phyloP scores from a whole-genome alignment of 2,888 invertebrate genomes.

The Heterodera filipjevi region DNA sequence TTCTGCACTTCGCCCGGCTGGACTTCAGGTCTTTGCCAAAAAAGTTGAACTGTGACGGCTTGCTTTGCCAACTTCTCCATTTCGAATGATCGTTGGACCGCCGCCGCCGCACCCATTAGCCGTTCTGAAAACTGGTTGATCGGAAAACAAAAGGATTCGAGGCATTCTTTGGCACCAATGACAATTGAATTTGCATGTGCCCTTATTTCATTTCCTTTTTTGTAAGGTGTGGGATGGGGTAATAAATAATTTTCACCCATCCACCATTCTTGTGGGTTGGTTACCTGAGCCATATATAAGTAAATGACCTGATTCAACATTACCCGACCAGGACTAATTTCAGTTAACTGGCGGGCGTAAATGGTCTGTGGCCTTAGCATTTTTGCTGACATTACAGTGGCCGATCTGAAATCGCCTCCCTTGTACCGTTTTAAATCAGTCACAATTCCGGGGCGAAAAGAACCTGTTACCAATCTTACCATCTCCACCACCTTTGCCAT shows the following conservation, averaged over 20 bases:
- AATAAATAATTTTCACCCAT: background rate
- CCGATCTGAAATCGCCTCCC: background rate
- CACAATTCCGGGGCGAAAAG: background rate
- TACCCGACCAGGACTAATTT: background rate
- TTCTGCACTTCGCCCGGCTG: background rate
- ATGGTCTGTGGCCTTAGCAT: background rate
- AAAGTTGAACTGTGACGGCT: background rate
- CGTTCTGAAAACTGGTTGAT: background rate
- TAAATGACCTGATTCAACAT: background rate
- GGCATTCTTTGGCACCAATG: background rate
- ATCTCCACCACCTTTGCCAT: background rate
- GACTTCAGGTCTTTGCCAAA: background rate
- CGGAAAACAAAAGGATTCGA: background rate
- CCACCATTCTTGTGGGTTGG: background rate
- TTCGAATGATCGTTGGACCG: background rate
- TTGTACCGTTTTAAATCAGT: background rate
- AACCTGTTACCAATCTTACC: background rate
- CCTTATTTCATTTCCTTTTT: background rate
- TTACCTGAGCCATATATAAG: background rate
- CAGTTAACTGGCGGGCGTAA: background rate
- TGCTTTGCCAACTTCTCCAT: background rate
- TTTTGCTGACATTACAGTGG: background rate
- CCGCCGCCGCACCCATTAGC: background rate
- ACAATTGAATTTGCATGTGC: background rate
- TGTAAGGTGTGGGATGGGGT: background rate